These are phyloP conservation scores for Ommatoiulus sabulosus DNA, from an alignment of 2,888 invertebrate genomes.

Conservation along the genomic window DNA sequence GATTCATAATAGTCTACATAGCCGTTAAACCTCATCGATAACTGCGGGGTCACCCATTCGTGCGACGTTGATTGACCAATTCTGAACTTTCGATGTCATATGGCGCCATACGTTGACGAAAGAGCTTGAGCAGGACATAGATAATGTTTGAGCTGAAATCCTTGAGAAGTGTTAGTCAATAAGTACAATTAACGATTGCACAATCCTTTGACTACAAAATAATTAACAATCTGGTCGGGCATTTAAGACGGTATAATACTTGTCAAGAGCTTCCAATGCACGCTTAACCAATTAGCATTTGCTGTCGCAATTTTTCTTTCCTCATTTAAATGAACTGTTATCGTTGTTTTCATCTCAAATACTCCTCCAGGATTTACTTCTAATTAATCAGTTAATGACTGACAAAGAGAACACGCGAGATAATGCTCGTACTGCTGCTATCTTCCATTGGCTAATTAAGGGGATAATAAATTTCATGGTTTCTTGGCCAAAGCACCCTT, in stretches of 20 bases:
- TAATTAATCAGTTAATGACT: not conserved
- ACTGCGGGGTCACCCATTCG: too few species aligned
- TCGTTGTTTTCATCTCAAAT: not conserved
- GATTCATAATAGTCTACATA: too few species aligned
- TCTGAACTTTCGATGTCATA: too few species aligned
- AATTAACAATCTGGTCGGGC: too few species aligned
- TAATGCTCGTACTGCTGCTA: not conserved
- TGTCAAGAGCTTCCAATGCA: conserved; percentile 9
- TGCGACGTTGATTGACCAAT: too few species aligned
- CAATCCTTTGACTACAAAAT: too few species aligned
- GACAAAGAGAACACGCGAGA: not conserved
- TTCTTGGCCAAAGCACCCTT: not conserved
- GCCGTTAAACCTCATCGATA: too few species aligned
- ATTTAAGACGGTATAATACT: not conserved
- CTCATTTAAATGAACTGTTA: not conserved
- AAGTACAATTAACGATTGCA: not conserved
- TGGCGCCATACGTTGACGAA: not conserved
- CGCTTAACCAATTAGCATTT: not conserved
- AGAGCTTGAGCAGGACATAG: not conserved
- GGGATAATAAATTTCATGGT: not conserved
- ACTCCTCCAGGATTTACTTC: not conserved
- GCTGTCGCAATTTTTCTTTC: not conserved
- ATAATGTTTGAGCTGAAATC: not conserved
- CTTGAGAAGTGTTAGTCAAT: not conserved
- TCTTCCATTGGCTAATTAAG: not conserved